Evolutionary conservation across 2,113 vertebrate genomes (phyloP).

Genomic region (Mastomys coucha): DNA sequence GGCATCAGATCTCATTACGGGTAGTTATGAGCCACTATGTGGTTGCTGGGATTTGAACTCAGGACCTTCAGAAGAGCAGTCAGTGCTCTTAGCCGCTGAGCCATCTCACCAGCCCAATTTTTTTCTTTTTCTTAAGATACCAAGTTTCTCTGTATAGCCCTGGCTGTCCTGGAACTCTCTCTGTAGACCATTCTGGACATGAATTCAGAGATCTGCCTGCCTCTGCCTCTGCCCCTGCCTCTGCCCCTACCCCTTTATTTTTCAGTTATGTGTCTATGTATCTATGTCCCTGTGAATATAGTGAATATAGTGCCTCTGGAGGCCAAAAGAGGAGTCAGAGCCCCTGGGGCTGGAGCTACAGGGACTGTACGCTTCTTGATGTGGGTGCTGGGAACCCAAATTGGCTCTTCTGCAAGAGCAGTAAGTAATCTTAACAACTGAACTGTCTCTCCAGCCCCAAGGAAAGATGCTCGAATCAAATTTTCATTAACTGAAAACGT

Average conservation of each 20-base stretch:
- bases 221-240: background rate
- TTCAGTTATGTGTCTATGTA: background rate
- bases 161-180: background rate
- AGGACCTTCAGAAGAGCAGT: too few relatives aligned
- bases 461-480: background rate
- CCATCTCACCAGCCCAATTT: too few relatives aligned
- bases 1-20: too few relatives aligned
- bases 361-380: background rate
- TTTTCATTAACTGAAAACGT: slow-evolving; percentile 19
- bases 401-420: background rate
- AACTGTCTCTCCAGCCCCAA: background rate
- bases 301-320: background rate
- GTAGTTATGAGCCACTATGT: too few relatives aligned
- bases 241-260: background rate
- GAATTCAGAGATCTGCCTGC: background rate
- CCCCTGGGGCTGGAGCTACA: background rate
- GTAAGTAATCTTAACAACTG: background rate
- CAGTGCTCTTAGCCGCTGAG: too few relatives aligned
- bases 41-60: too few relatives aligned
- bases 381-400: background rate
- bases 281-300: background rate
- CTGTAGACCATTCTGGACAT: background rate
- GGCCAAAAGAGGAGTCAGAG: background rate
- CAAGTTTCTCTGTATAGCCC: background rate
- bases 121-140: too few relatives aligned